A percentile compares a stretch with the other conserved stretches of the same genome.
These are phyloP conservation scores for Chrysomallon squamiferum DNA, from an alignment of 1,140 invertebrate species.

Conservation along the genomic window DNA sequence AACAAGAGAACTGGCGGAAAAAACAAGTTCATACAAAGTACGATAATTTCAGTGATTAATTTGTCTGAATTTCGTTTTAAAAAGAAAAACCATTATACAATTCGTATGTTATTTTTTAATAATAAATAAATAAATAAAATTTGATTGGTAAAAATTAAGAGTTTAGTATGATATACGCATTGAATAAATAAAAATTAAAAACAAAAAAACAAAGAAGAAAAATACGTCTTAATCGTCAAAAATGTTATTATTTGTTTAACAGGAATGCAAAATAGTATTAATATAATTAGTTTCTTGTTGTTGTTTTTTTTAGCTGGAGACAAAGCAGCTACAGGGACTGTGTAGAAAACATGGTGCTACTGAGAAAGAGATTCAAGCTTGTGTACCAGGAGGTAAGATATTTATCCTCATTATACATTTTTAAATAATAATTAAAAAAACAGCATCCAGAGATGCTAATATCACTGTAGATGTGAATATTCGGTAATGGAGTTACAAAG, in stretches of 20 bases:
- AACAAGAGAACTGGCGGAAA: slow-evolving; percentile 46
- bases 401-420: background rate
- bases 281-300: background rate
- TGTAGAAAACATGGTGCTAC: slow-evolving; percentile 46
- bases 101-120: background rate
- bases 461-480: background rate
- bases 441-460: background rate
- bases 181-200: background rate
- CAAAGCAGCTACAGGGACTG: slow-evolving; percentile 47
- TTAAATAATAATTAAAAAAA: background rate
- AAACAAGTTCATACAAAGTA: slow-evolving; percentile 50
- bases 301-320: slow-evolving; percentile 37
- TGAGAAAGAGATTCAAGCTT: slow-evolving; percentile 47
- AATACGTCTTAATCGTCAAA: background rate
- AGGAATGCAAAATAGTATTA: background rate
- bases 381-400: slow-evolving; percentile 44
- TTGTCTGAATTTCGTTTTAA: background rate
- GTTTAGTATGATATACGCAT: background rate
- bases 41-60: background rate
- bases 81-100: background rate
- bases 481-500: too few relatives aligned
- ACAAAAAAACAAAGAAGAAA: background rate
- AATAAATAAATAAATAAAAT: background rate
- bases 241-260: background rate
- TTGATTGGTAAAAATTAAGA: too few relatives aligned